These are phyloP conservation scores for Drosophila nigromelanica DNA, from an alignment of 1,140 invertebrate genomes.

Conservation along the genomic window DNA sequence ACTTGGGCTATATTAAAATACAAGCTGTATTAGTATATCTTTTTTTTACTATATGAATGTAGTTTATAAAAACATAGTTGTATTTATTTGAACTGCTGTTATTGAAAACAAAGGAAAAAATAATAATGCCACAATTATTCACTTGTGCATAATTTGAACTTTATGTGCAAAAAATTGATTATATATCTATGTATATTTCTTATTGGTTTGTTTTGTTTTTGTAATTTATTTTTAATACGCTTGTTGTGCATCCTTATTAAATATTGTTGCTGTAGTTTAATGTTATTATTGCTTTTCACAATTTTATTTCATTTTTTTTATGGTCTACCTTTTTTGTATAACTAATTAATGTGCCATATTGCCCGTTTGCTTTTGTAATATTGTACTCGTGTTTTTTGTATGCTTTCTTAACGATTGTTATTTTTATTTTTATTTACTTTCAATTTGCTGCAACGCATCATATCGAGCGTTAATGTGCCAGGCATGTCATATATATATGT, in stretches of 20 bases:
- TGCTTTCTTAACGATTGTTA: conserved; percentile 9
- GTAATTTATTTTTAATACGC: conserved; percentile 39
- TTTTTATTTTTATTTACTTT: conserved; percentile 64
- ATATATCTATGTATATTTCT: conserved; percentile 14
- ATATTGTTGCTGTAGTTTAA: conserved; percentile 22
- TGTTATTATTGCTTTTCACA: conserved; percentile 51
- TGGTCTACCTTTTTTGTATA: conserved; percentile 70
- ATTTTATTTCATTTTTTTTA: conserved; percentile 37
- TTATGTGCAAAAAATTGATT: conserved; percentile 53
- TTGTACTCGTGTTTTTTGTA: conserved; percentile 25
- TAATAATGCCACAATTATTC: conserved; percentile 72
- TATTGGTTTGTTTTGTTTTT: conserved; percentile 45
- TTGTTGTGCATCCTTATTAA: conserved; percentile 23
- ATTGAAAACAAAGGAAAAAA: conserved; percentile 41
- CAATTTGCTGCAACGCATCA: conserved; percentile 70
- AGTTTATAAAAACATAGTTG: conserved; percentile 14
- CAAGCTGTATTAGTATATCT: conserved; percentile 50
- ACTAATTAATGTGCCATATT: conserved; percentile 82
- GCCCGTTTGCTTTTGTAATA: conserved; percentile 67
- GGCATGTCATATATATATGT: conserved; percentile 49
- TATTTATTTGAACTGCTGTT: conserved; percentile 51
- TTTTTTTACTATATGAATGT: conserved; percentile 19
- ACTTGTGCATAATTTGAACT: conserved; percentile 81
- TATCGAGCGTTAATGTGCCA: conserved; percentile 66
- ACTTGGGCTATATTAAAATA: conserved; percentile 77